Percentiles rank a stretch among this genome's conserved stretches.
Evolutionary conservation across 2,888 invertebrate species (phyloP).

Genomic region (Meta bourneti): DNA sequence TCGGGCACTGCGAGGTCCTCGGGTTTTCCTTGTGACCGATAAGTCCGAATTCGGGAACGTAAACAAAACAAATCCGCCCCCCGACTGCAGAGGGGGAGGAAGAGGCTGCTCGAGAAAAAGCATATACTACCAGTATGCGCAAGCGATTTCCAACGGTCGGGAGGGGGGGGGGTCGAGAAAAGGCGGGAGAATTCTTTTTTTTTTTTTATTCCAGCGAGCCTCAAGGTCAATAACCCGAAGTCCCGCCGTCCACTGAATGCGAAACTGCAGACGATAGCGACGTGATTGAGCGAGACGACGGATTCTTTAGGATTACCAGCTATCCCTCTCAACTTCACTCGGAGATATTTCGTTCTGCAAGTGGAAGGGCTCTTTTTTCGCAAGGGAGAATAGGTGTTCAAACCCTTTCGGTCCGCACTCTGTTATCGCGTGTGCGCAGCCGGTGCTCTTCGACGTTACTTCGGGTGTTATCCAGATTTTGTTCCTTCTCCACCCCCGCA

Average conservation of each 20-base stretch:
- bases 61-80: constrained; percentile 38
- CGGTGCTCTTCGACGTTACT: constrained; percentile 3
- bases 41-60: constrained; percentile 48
- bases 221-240: constrained; percentile 73
- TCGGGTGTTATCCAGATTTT: constrained; percentile 9
- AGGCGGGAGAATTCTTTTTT: not conserved
- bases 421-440: constrained; percentile 4
- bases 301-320: constrained; percentile 8
- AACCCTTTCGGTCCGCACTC: constrained; percentile 17
- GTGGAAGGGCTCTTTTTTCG: not conserved
- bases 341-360: not conserved
- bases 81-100: not conserved
- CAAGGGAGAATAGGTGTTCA: not conserved
- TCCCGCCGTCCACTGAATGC: constrained; percentile 50
- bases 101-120: not conserved
- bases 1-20: constrained; percentile 6
- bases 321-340: constrained; percentile 19
- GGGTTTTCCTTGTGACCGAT: constrained; percentile 11
- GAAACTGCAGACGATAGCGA: constrained; percentile 26
- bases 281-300: constrained; percentile 36
- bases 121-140: not conserved
- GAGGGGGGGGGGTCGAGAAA: constrained; percentile 11
- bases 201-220: constrained; percentile 16
- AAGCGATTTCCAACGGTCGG: not conserved
- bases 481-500: constrained; percentile 37